Evolutionary conservation across 2,888 invertebrate genomes (phyloP).

Genomic region (Hylaea fasciaria): DNA sequence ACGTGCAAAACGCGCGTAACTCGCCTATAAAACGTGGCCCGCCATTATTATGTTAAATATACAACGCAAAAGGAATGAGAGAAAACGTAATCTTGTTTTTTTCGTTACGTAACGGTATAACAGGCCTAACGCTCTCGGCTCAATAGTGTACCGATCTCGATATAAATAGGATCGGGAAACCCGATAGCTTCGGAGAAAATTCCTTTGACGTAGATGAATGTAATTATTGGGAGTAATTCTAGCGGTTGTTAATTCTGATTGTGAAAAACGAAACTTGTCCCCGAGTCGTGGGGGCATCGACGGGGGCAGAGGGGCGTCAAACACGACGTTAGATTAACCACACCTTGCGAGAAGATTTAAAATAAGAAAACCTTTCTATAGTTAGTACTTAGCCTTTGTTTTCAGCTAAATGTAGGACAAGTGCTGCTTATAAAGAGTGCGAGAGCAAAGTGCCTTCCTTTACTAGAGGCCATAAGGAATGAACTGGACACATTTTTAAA

Average conservation of each 20-base stretch:
- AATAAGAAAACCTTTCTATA: no score
- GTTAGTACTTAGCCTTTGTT: no score
- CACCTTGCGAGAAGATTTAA: no score
- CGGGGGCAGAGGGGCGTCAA: no score
- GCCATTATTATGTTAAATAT: conserved; percentile 29
- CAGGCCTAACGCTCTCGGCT: conserved; percentile 6
- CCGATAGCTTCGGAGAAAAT: conserved; percentile 8
- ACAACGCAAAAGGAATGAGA: conserved; percentile 21
- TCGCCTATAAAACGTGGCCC: conserved; percentile 27
- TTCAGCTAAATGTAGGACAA: no score
- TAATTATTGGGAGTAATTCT: not conserved
- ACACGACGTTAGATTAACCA: no score
- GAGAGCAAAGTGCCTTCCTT: no score
- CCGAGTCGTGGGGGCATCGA: no score
- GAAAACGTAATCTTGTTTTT: conserved; percentile 23
- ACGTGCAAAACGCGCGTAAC: conserved; percentile 16
- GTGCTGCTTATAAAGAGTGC: no score
- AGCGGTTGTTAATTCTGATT: not conserved
- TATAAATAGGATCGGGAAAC: conserved; percentile 9
- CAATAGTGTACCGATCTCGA: conserved; percentile 2
- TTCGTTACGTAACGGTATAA: conserved; percentile 1
- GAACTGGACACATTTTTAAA: no score
- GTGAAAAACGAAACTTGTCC: not conserved
- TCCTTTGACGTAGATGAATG: not conserved
- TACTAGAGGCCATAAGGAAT: no score